Evolutionary conservation across 2,113 vertebrate species (phyloP).

Genomic region (Psammodynastes pulverulentus): DNA sequence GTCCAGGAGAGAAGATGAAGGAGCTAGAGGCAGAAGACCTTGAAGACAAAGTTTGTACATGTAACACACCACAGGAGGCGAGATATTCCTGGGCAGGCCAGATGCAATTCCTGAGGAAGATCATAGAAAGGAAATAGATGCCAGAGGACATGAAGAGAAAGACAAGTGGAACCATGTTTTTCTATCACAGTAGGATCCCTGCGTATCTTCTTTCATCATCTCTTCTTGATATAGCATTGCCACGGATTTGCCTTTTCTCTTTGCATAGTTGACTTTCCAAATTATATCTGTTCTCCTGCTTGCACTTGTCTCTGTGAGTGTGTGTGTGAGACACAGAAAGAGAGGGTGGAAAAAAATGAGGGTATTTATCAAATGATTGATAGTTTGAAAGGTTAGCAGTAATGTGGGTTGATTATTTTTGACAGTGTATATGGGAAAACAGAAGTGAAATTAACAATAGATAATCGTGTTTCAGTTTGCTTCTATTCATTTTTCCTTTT

Average conservation of each 20-base stretch:
- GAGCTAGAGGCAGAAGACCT: background rate
- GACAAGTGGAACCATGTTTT: slow-evolving; percentile 40
- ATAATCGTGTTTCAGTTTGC: background rate
- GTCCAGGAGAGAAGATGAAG: background rate
- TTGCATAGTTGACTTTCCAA: background rate
- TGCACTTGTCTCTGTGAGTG: slow-evolving; percentile 29
- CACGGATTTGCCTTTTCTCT: slow-evolving; percentile 30
- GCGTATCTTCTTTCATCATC: slow-evolving; percentile 20
- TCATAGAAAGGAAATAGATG: background rate
- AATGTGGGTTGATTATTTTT: slow-evolving; percentile 10
- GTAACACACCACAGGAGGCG: background rate
- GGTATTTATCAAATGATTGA: slow-evolving; percentile 36
- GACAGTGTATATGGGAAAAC: background rate
- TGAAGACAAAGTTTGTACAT: background rate
- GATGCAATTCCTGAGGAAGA: background rate
- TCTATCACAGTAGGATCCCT: slow-evolving; percentile 24
- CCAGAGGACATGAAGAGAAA: background rate
- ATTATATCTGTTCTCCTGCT: background rate
- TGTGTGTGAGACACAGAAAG: background rate
- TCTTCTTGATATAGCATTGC: slow-evolving; percentile 39
- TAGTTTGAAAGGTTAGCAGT: slow-evolving; percentile 37
- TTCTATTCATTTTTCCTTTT: background rate
- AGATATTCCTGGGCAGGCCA: background rate
- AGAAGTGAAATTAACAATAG: slow-evolving; percentile 15
- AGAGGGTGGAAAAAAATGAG: slow-evolving; percentile 26